phyloP scores from a whole-genome alignment of 2,888 invertebrate genomes.

The Girardia tigrina region DNA sequence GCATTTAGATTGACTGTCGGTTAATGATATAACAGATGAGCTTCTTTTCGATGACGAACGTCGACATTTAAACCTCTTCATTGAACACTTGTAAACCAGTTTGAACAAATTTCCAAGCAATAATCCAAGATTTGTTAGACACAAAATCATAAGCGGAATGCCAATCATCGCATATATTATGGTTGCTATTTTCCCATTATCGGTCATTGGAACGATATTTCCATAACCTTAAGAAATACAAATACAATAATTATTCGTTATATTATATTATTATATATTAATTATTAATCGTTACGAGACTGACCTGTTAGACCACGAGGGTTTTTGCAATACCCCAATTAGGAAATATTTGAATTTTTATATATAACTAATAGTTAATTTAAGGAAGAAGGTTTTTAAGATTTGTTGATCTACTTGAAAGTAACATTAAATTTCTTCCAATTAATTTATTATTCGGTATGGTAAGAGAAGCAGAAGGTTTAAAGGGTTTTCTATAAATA shows the following conservation, averaged over 20 bases:
- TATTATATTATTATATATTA: too few species aligned
- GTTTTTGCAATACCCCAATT: too few species aligned
- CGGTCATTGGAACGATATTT: constrained; percentile 32
- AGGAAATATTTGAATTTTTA: too few species aligned
- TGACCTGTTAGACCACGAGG: too few species aligned
- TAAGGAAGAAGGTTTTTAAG: too few species aligned
- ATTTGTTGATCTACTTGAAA: constrained; percentile 2
- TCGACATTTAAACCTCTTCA: neutral
- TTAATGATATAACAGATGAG: neutral
- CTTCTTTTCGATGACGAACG: neutral
- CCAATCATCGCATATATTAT: constrained; percentile 36
- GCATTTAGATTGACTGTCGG: neutral
- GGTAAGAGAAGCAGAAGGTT: too few species aligned
- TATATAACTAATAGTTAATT: too few species aligned
- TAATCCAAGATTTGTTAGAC: constrained; percentile 28
- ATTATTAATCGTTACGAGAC: too few species aligned
- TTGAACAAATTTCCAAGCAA: constrained; percentile 24
- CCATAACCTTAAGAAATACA: constrained; percentile 35
- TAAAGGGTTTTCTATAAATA: too few species aligned
- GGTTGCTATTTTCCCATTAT: constrained; percentile 31
- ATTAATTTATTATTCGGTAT: constrained; percentile 19
- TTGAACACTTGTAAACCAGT: constrained; percentile 19
- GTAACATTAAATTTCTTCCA: neutral
- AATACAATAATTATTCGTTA: too few species aligned
- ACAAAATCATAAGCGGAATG: constrained; percentile 32